Evolutionary conservation across 2,888 invertebrate genomes (phyloP).

Genomic region (Drosophila infuscata): DNA sequence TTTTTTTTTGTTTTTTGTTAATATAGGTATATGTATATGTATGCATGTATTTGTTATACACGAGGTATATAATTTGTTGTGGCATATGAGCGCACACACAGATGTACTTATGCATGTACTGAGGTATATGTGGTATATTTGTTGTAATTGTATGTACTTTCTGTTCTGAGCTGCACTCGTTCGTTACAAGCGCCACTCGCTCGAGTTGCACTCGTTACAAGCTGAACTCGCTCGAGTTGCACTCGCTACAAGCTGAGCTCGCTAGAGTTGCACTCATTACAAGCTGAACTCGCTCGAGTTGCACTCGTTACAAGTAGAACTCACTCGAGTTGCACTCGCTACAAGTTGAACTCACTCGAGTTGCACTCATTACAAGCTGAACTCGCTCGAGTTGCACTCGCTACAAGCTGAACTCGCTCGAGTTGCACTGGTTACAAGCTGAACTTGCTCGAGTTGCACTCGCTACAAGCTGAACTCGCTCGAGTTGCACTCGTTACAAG

Average conservation of each 20-base stretch:
- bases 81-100: slow-evolving; percentile 18
- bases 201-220: not conserved
- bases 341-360: not conserved
- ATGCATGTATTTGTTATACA: slow-evolving; percentile 63
- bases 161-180: slow-evolving; percentile 50
- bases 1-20: not conserved
- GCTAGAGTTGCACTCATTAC: slow-evolving; percentile 42
- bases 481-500: slow-evolving; percentile 2
- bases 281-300: not conserved
- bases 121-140: slow-evolving; percentile 80
- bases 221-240: slow-evolving; percentile 12
- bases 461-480: slow-evolving; percentile 11
- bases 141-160: slow-evolving; percentile 79
- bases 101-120: slow-evolving; percentile 78
- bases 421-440: slow-evolving; percentile 12
- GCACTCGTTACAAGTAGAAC: not conserved
- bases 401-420: slow-evolving; percentile 30
- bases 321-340: slow-evolving; percentile 41
- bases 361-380: slow-evolving; percentile 39
- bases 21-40: slow-evolving; percentile 45
- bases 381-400: slow-evolving; percentile 13
- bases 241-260: not conserved
- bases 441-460: slow-evolving; percentile 13
- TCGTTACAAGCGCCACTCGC: slow-evolving; percentile 34
- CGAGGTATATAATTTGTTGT: slow-evolving; percentile 70